Evolutionary conservation across 2,888 invertebrate species (phyloP), one percentile per base, ranked within the genome.

Genomic region (Xestia sexstrigata): DNA sequence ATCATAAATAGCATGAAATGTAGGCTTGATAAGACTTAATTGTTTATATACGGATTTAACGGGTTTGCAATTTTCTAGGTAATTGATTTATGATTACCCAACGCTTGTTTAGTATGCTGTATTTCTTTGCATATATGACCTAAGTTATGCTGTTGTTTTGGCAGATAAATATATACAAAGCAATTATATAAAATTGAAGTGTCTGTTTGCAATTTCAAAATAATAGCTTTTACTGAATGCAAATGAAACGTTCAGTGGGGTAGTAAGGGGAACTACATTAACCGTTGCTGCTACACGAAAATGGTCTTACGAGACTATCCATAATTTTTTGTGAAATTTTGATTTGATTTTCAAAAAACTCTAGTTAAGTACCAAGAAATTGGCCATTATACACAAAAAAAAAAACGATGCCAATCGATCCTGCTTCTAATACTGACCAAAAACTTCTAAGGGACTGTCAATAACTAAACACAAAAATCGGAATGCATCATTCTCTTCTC

Each of bases 21-120:
- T 45, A 70, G 17, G 62, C 47, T 52, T 76, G 80, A 83, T 83
- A 81, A 81, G 58, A 65, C 78, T 82, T 70, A 66, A 78, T 79
- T 70, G 79, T 68, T 73, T 80, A 68, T 52, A 66, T 39, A 66
- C 23, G 15, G 55, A 65, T 78, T 72, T 66, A 73, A 74, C 55
- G 52, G 15, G 3, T 65, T 47, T 72, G 30, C 66, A 79, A 88
- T 88, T 88, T 78, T 63, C 67, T 60, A 45, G 55, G 26, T 84
- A 86, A 87, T 88, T 78, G 81, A 73, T 88, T 83, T 83, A 70
- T 78, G 81, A 73, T 88, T 83, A 68, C 0, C 3, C 45, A 58
- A 70, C n/a, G 68, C 60, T 49, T 79, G 76, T 77, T 77, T 70
- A 79, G 60, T 63, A 52, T 15, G 23, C 49, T 49, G 76, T n/a